Percentiles rank a stretch among this genome's conserved stretches.
Conservation (phyloP, 2,797 vertebrate species). For the Harpagifer antarcticus region DNA sequence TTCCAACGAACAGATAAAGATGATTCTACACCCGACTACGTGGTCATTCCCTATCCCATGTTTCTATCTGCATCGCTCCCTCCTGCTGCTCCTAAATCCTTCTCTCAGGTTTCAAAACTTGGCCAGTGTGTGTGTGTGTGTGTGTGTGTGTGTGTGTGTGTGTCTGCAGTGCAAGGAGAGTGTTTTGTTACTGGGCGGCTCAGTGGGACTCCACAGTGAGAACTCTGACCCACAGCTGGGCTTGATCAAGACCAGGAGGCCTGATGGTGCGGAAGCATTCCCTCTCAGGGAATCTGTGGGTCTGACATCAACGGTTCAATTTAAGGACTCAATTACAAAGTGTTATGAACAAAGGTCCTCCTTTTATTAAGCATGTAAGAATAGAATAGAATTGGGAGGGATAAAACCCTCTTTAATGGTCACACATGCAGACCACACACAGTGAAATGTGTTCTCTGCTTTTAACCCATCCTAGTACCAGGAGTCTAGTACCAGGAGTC, state of each 20-base stretch:
- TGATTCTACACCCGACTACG: conserved; percentile 14
- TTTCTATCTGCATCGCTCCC: not conserved
- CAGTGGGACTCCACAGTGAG: conserved; percentile 56
- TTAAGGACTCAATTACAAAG: not conserved
- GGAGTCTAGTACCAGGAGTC: no score
- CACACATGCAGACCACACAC: no score
- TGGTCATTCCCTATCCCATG: not conserved
- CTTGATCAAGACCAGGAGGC: conserved; percentile 49
- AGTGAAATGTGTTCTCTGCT: no score
- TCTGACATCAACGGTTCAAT: not conserved
- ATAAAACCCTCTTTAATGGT: no score
- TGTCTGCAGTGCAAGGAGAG: conserved; percentile 4
- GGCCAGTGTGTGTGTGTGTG: conserved; percentile 10
- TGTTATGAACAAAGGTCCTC: not conserved
- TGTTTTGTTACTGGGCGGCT: conserved; percentile 59
- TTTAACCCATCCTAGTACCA: no score
- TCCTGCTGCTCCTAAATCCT: conserved; percentile 10
- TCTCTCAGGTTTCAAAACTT: conserved; percentile 59
- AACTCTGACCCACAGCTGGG: conserved; percentile 71
- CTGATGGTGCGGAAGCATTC: conserved; percentile 29
- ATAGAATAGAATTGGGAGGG: no score
- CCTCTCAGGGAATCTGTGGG: not conserved
- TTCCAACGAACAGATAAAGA: conserved; percentile 31
- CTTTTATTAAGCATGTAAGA: not conserved
- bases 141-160: conserved; percentile 3